Evolutionary conservation across 2,797 vertebrate species (phyloP).

Genomic region (Perodicticus potto): DNA sequence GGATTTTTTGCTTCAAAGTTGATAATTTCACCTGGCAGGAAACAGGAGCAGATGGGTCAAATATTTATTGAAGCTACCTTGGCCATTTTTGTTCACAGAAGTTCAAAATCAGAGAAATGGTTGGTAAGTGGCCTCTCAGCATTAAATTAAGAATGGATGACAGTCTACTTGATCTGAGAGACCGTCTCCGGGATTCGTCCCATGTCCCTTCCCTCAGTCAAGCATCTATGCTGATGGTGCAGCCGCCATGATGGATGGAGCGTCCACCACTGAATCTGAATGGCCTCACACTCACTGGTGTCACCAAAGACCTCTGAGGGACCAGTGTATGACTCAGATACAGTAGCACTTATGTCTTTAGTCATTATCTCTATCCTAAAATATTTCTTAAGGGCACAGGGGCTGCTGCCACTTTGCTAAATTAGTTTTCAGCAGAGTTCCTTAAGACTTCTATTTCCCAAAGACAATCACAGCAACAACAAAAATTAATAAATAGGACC

Average conservation of each 20-base stretch:
- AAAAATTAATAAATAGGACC: too few species aligned
- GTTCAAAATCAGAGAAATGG: neutral
- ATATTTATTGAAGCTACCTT: fast-evolving
- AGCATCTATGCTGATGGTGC: too few species aligned
- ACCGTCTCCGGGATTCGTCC: neutral
- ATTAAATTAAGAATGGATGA: neutral
- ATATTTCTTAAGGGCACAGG: neutral
- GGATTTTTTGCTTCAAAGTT: neutral
- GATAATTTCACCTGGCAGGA: neutral
- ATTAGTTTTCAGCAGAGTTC: neutral
- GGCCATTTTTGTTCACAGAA: neutral
- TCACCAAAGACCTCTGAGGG: neutral
- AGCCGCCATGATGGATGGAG: fast-evolving
- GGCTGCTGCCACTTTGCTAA: neutral
- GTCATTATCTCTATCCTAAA: neutral
- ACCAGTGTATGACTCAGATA: fast-evolving
- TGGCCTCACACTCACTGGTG: neutral
- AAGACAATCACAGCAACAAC: too few species aligned
- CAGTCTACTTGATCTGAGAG: neutral
- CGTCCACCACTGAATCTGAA: neutral
- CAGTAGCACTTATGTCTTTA: neutral
- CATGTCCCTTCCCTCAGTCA: fast-evolving
- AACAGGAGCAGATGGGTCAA: neutral
- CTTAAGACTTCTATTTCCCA: neutral
- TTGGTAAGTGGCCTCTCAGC: neutral